Evolutionary conservation across 2,113 vertebrate genomes (phyloP), one percentile per base, ranked within the genome.

Genomic region (Sylvia atricapilla): DNA sequence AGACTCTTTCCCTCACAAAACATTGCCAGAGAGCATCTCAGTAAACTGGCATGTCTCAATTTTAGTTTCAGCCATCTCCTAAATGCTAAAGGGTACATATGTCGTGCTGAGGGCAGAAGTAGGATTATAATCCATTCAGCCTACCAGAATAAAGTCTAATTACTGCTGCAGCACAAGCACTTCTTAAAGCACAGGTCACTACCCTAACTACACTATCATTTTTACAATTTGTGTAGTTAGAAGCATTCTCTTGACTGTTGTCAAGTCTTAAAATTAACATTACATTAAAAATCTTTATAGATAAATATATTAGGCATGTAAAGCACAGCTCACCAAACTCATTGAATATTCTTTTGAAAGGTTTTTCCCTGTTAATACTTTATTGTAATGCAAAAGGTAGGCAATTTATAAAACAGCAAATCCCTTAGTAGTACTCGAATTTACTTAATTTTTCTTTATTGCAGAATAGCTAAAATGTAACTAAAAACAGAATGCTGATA

Each of bases 1-100:
- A 89, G 72, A 52, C 44, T 43, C 6, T 69, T 56, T 91, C 94
- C 66, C 84, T 89, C 74, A 88, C 56, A 86, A 69, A 96, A 80
- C 20, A 21, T 43, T 66, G 24, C 39, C 33, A 46, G 72, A 72
- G 59, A 85, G 24, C 72, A 69, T 72, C 74, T 47, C 46, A 70
- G 41, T 68, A 46, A 89, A 82, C 8, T 81, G 83, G 35, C 22
- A 23, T 62, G 17, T 33, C n/a, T 82, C 84, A 43, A 1, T 35
- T 91, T 80, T 74, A 80, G 37, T 91, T 95, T 80, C 68, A 68
- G 28, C 23, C 46, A 22, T 67, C 39, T 81, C 24, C 43, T 76
- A 50, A 73, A 68, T 83, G 37, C 73, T 66, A 33, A 62, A 83
- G 27, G 24, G 31, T 53, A 30, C 7, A 8, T 11, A 10, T 33